Conservation (phyloP, 2,888 invertebrate species). For the Polyommatus iphigenia region DNA sequence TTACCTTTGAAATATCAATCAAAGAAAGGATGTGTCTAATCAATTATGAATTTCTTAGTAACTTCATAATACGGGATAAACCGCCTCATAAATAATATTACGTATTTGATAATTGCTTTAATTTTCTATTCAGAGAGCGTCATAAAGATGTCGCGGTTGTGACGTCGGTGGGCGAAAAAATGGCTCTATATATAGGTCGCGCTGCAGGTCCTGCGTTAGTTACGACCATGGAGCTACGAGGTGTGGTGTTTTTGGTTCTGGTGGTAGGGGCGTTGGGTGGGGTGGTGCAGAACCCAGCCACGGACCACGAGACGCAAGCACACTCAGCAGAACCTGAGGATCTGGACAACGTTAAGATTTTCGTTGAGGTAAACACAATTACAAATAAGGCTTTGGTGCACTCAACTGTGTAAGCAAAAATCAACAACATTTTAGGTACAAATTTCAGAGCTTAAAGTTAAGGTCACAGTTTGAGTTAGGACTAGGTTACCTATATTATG, state of each 20-base stretch:
- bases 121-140: not conserved
- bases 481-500: too few relatives aligned
- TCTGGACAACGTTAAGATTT: not conserved
- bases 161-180: conserved; percentile 64
- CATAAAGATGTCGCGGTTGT: conserved; percentile 29
- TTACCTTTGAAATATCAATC: not conserved
- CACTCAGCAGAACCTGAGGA: conserved; percentile 38
- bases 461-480: too few relatives aligned
- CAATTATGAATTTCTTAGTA: conserved; percentile 16
- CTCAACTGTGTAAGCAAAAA: too few relatives aligned
- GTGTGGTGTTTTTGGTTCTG: conserved; percentile 61
- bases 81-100: conserved; percentile 14
- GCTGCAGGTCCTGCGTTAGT: conserved; percentile 65
- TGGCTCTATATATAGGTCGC: conserved; percentile 71
- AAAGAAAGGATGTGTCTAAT: not conserved
- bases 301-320: conserved; percentile 58
- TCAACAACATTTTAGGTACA: too few relatives aligned
- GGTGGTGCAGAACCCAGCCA: conserved; percentile 68
- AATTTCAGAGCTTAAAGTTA: too few relatives aligned
- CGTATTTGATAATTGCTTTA: conserved; percentile 20
- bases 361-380: not conserved
- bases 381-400: too few relatives aligned
- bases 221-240: conserved; percentile 65
- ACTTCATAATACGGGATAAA: conserved; percentile 38
- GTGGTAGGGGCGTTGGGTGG: conserved; percentile 55